These are phyloP conservation scores for Onchidella celtica DNA, from an alignment of 2,888 invertebrate species.

Conservation along the genomic window DNA sequence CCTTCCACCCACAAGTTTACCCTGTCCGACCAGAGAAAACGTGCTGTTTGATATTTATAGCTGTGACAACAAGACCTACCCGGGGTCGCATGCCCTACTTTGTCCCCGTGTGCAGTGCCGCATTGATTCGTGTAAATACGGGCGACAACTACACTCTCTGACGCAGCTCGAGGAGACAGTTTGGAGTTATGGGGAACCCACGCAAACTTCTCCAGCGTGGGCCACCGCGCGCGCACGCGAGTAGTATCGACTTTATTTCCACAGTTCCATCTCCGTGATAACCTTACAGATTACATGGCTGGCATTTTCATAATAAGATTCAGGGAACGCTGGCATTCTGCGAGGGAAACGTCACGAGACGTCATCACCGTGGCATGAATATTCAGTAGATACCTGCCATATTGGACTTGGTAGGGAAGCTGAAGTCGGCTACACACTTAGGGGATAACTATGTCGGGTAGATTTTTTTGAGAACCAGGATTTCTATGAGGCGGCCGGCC, in stretches of 20 bases:
- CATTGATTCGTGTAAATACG: conserved; percentile 36
- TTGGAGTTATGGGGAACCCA: conserved; percentile 21
- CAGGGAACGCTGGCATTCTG: conserved; percentile 9
- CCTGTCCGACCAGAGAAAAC: too few relatives aligned
- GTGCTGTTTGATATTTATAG: conserved; percentile 3
- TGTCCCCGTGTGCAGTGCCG: conserved; percentile 27
- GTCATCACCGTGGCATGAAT: conserved; percentile 54
- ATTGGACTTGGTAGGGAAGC: conserved; percentile 53
- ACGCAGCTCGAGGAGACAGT: neutral
- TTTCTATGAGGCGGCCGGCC: conserved; percentile 17
- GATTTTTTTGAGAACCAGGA: conserved; percentile 22
- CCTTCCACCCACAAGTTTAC: too few relatives aligned
- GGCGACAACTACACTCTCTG: neutral
- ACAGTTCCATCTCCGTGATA: conserved; percentile 20
- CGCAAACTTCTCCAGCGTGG: conserved; percentile 21
- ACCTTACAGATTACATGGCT: conserved; percentile 35
- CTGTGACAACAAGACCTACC: conserved; percentile 10
- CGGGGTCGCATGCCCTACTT: neutral
- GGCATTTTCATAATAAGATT: conserved; percentile 49
- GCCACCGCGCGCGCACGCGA: conserved; percentile 1
- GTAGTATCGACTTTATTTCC: conserved; percentile 16
- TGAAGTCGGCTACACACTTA: conserved; percentile 15
- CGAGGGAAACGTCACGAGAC: conserved; percentile 29
- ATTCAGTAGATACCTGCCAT: conserved; percentile 65
- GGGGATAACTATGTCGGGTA: conserved; percentile 25